Evolutionary conservation across 2,888 invertebrate genomes (phyloP).

Genomic region (Spialia ferax): DNA sequence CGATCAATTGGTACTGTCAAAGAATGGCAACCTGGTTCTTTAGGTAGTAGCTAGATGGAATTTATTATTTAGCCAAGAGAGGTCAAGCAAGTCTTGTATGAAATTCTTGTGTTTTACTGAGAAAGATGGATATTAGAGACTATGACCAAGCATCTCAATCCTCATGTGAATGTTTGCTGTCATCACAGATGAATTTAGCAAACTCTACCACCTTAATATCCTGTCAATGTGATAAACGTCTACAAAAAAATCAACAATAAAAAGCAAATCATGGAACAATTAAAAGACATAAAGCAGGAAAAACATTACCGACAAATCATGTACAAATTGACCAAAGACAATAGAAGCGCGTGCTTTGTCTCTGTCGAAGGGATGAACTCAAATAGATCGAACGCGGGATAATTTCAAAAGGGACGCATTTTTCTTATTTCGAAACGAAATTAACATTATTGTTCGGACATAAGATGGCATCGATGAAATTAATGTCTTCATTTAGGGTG

Average conservation of each 20-base stretch:
- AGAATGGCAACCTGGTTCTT: too few relatives aligned
- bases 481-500: constrained; percentile 37
- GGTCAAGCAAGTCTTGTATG: too few relatives aligned
- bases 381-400: constrained; percentile 83
- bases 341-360: constrained; percentile 77
- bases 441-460: constrained; percentile 40
- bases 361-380: constrained; percentile 77
- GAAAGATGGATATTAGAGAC: too few relatives aligned
- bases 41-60: too few relatives aligned
- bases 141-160: too few relatives aligned
- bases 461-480: constrained; percentile 41
- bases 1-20: too few relatives aligned
- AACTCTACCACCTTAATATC: too few relatives aligned
- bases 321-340: constrained; percentile 81
- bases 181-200: too few relatives aligned
- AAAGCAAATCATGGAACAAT: constrained; percentile 50
- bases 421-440: constrained; percentile 65
- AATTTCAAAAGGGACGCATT: constrained; percentile 72
- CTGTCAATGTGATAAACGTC: too few relatives aligned
- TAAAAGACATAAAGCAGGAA: constrained; percentile 75
- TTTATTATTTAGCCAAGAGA: too few relatives aligned
- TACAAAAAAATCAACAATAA: constrained; percentile 1
- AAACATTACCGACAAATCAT: constrained; percentile 80
- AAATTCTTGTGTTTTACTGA: too few relatives aligned
- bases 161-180: too few relatives aligned